These are phyloP conservation scores for Ichneumoninae sp. DNA, from an alignment of 2,888 invertebrate species.

Conservation along the genomic window DNA sequence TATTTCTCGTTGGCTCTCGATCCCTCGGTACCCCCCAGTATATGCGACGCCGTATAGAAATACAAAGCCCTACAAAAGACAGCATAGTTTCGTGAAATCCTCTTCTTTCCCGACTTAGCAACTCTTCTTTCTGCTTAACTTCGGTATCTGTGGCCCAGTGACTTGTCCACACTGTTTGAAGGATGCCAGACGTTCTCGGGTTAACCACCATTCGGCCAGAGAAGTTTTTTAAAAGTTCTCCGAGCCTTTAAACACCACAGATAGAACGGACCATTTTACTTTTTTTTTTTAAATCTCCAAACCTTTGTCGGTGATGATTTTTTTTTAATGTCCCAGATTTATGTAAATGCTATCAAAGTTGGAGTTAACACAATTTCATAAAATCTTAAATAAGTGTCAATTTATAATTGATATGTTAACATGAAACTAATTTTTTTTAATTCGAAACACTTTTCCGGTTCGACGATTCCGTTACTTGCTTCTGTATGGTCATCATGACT, in stretches of 20 bases:
- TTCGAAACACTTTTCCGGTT: neutral
- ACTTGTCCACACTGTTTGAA: slow-evolving; percentile 25
- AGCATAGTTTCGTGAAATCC: slow-evolving; percentile 17
- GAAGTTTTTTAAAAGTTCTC: slow-evolving; percentile 15
- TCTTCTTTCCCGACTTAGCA: slow-evolving; percentile 16
- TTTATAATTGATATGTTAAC: neutral
- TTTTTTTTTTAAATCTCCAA: too few relatives aligned
- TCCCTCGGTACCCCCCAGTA: neutral
- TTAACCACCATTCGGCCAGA: slow-evolving; percentile 7
- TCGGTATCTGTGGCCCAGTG: slow-evolving; percentile 12
- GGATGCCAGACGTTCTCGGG: slow-evolving; percentile 9
- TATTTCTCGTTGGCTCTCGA: slow-evolving; percentile 11
- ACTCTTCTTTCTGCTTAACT: slow-evolving; percentile 23
- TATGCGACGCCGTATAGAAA: neutral
- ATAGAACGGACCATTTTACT: too few relatives aligned
- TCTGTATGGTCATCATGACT: neutral
- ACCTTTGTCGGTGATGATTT: too few relatives aligned
- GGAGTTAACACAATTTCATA: neutral
- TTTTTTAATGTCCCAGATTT: neutral
- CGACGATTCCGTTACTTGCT: neutral
- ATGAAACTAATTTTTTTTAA: neutral
- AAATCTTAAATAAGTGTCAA: neutral
- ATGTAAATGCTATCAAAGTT: neutral
- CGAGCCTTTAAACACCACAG: neutral
- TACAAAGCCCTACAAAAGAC: slow-evolving; percentile 2